Conservation (phyloP, 2,797 vertebrate genomes). For the Iguana delicatissima region DNA sequence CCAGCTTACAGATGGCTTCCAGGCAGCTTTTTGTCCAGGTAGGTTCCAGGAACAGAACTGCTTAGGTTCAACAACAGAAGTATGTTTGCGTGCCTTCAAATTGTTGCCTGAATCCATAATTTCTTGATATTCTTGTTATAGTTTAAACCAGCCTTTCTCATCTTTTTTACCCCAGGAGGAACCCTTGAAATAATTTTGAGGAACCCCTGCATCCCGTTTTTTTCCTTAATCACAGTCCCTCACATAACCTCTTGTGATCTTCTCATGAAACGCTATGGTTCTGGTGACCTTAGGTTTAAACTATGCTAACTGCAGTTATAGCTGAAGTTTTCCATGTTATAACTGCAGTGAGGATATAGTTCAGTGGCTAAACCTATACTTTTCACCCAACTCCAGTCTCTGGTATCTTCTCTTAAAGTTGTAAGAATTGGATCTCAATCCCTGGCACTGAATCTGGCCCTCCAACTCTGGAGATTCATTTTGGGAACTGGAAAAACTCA, state of each 20-base stretch:
- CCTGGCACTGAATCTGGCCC: too few relatives aligned
- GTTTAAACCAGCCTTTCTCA: neutral
- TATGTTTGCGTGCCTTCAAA: neutral
- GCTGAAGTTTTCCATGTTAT: neutral
- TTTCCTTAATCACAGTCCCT: too few relatives aligned
- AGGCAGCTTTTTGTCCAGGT: neutral
- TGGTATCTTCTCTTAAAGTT: neutral
- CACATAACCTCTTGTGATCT: too few relatives aligned
- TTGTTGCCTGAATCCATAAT: neutral
- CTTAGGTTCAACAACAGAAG: neutral
- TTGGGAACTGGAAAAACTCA: slow-evolving; percentile 3
- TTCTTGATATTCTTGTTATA: neutral
- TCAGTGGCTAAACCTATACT: neutral
- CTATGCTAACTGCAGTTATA: neutral
- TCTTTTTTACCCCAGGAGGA: neutral
- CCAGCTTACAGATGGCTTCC: neutral
- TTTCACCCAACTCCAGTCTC: neutral
- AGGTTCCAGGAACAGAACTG: neutral
- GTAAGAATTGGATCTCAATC: too few relatives aligned
- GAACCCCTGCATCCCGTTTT: too few relatives aligned
- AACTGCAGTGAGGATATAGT: neutral
- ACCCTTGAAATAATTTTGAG: too few relatives aligned
- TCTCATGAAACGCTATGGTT: too few relatives aligned
- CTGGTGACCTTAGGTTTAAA: too few relatives aligned
- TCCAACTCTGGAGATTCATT: neutral